phyloP scores from a whole-genome alignment of 2,888 invertebrate species.

The Pharmacophagus antenor region DNA sequence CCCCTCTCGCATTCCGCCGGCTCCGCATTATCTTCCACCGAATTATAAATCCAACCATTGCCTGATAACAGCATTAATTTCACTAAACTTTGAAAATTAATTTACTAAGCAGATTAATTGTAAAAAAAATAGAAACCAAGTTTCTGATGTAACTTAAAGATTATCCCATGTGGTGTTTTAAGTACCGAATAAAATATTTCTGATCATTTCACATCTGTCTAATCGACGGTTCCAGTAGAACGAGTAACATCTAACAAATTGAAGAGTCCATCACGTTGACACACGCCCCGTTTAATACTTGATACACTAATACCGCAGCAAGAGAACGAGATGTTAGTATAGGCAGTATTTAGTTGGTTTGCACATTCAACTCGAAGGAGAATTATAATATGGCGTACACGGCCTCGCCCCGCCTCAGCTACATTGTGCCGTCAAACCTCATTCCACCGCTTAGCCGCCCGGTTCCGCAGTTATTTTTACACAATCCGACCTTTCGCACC shows the following conservation, averaged over 20 bases:
- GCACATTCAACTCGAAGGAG: conserved; percentile 78
- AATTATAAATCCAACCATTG: conserved; percentile 34
- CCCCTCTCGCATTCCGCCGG: conserved; percentile 44
- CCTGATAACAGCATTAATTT: conserved; percentile 13
- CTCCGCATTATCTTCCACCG: conserved; percentile 44
- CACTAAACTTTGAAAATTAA: not conserved
- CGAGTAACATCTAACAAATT: conserved; percentile 22
- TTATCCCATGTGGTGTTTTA: not conserved
- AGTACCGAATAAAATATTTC: not conserved
- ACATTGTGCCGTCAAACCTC: conserved; percentile 80
- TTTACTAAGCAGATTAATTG: not conserved
- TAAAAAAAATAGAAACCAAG: not conserved
- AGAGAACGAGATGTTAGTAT: conserved; percentile 72
- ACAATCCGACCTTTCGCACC: conserved; percentile 80
- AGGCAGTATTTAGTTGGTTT: conserved; percentile 70
- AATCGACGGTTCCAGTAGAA: not conserved
- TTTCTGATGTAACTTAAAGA: not conserved
- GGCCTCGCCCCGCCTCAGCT: conserved; percentile 77
- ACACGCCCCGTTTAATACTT: conserved; percentile 48
- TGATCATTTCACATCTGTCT: not conserved
- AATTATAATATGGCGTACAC: conserved; percentile 79
- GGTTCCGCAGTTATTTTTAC: conserved; percentile 81
- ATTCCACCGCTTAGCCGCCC: conserved; percentile 78
- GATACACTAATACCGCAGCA: conserved; percentile 55
- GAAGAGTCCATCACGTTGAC: conserved; percentile 29